Evolutionary conservation across 30 jellyfish, hydroid and myxozoan species (phyloP), one percentile per base, ranked within the genome.

Genomic region (Aurelia sp.): DNA sequence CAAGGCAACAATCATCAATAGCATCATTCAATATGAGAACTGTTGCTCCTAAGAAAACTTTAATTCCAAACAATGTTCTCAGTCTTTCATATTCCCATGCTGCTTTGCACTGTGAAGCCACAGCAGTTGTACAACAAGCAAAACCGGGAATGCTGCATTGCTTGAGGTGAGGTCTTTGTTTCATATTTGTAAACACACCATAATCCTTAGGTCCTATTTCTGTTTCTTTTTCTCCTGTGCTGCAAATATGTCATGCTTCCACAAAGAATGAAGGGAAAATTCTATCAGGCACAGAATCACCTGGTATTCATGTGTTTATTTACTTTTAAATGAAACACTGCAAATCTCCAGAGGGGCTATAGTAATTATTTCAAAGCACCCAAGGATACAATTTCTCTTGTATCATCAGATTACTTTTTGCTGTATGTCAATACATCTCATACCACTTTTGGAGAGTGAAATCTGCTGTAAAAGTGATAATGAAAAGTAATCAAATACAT

Each of bases 1-100:
- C 96, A 50, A 77, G 96, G 27, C 91, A 74, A 48, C 96, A 88
- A 59, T 88, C 96, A 0, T 88, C 96, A 13, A 68, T 88, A 19
- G 81, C 92, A 27, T 48, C 78, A 13, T 82, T 50, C 22, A 24
- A 74, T 53, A 22, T 82, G 72, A 84, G 74, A 48, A 63, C 61
- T 6, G 50, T 82, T 58, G 74, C 86, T 8, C 57, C 80, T 1
- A 78, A 63, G 70, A 63, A 78, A 27, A 70, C 20, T 59, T 67
- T 74, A 13, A 58, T 82, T 15, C 92, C 72, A 71, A 63, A 63
- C 12, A 67, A 69, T 12, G 16, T 68, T 41, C 92, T 67, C 16
- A 77, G 64, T 15, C 38, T 79, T 11, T 82, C 92, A 15, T 82
- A 82, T 65, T 82, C 92, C 21, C 86, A 82, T 62, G 92, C 80